Evolutionary conservation across 2,113 vertebrate genomes (phyloP).

Genomic region (Melanerpes aurifrons): DNA sequence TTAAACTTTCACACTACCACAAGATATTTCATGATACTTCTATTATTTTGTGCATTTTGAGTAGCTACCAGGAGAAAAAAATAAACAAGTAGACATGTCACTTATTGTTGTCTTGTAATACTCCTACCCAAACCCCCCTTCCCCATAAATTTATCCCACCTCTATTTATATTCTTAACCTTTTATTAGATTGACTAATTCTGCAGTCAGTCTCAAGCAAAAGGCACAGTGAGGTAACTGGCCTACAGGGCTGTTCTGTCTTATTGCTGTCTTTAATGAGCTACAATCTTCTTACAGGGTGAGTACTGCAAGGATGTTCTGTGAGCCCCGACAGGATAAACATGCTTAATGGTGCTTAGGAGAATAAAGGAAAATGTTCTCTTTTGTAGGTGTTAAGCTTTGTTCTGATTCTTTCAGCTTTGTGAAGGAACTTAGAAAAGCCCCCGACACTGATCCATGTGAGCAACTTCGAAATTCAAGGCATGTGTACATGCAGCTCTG

Average conservation of each 20-base stretch:
- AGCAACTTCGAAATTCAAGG: background rate
- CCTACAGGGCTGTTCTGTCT: background rate
- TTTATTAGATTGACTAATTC: background rate
- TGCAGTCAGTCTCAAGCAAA: background rate
- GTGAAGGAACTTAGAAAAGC: background rate
- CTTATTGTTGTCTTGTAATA: background rate
- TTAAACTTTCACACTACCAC: too few relatives aligned
- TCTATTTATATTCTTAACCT: background rate
- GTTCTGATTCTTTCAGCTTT: background rate
- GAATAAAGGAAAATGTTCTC: background rate
- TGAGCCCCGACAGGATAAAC: background rate
- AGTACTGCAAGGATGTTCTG: background rate
- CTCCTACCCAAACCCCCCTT: background rate
- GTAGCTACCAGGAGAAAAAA: background rate
- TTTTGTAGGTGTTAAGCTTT: background rate
- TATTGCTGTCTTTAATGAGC: background rate
- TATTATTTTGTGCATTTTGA: background rate
- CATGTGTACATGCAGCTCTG: background rate
- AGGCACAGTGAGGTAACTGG: accelerated
- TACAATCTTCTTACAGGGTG: background rate
- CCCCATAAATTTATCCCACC: background rate
- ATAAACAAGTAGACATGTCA: background rate
- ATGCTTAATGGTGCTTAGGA: background rate
- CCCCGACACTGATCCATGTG: background rate
- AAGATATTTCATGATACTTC: background rate